Evolutionary conservation across 2,797 vertebrate genomes (phyloP).

Genomic region (Threskiornis aethiopicus): DNA sequence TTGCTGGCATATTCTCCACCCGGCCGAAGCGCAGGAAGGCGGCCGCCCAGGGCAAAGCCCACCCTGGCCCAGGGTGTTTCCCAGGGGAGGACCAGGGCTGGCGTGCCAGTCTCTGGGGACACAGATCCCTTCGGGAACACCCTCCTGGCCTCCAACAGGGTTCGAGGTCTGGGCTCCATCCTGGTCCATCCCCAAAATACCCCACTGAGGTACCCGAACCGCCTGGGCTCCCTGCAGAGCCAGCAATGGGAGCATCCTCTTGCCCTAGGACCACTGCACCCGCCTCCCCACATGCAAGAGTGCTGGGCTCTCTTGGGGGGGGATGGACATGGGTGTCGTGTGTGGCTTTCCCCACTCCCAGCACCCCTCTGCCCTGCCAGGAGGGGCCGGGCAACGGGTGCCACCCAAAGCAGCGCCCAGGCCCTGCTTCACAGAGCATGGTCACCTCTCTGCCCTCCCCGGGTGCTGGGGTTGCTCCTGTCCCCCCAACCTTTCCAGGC

Average conservation of each 20-base stretch:
- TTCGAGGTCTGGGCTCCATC: not conserved
- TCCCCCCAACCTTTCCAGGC: not conserved
- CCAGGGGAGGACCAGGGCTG: not conserved
- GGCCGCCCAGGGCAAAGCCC: rapidly evolving
- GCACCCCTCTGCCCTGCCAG: not conserved
- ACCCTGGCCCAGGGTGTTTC: not conserved
- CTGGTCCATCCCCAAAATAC: not conserved
- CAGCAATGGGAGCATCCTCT: rapidly evolving
- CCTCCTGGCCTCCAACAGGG: not conserved
- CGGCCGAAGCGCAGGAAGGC: rapidly evolving
- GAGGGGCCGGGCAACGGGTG: rapidly evolving
- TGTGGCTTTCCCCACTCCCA: not conserved
- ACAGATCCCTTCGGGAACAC: not conserved
- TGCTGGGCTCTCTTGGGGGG: not conserved
- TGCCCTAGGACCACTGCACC: not conserved
- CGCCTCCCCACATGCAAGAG: not conserved
- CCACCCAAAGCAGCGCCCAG: not conserved
- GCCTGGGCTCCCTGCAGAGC: not conserved
- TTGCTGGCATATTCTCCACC: not conserved
- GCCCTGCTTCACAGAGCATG: not conserved
- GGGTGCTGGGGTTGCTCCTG: rapidly evolving
- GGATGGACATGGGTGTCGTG: rapidly evolving
- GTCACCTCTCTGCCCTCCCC: not conserved
- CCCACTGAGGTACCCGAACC: not conserved
- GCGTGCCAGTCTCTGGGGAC: not conserved